Evolutionary conservation across 1,140 invertebrate genomes (phyloP), one percentile per base, ranked within the genome.

Genomic region (Nylanderia fulva): DNA sequence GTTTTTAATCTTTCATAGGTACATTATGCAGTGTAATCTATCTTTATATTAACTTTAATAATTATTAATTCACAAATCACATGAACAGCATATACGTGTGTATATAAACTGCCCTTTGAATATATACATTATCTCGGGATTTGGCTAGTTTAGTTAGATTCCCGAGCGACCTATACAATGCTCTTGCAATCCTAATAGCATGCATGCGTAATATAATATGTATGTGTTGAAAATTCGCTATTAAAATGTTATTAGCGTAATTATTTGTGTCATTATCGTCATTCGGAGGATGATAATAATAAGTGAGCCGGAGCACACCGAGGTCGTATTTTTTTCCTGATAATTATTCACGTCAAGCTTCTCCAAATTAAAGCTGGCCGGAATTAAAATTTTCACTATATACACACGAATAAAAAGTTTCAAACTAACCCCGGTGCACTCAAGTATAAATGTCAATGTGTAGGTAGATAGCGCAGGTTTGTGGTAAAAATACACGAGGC

Each of bases 381-480:
- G 18, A 33, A 52, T 77, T 64, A 77, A 52, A 72, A 72, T 72
- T 80, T 80, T 8, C 24, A 21, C 4, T 29, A 24, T 15, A 11
- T 1, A 21, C 15, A 11, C 3, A 21, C 15, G 8, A 58, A 39
- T 18, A 80, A 71, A 58, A 72, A 42, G 24, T 72, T 42, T 18
- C 0, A 1, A 71, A 13, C 36, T 27, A 11, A 56, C 48, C 61
- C 21, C 29, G 15, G 24, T 33, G 52, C 36, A 15, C 8, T 29
- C 11, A n/a, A 15, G 66, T 82, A 69, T 42, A 82, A 82, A 82
- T 72, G 54, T 82, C 77, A 82, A 13, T 21, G 27, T 45, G 66
- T 72, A 42, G 66, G 66, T 54, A 60, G 66, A 24, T 36, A 71
- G 21, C 18, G 76, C 39, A 66, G 27, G 60, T 15, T 58, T 15